A percentile compares a stretch with the other conserved stretches of the same genome.
These are phyloP conservation scores for Tachysurus vachellii DNA, from an alignment of 2,113 vertebrate genomes.

Conservation along the genomic window DNA sequence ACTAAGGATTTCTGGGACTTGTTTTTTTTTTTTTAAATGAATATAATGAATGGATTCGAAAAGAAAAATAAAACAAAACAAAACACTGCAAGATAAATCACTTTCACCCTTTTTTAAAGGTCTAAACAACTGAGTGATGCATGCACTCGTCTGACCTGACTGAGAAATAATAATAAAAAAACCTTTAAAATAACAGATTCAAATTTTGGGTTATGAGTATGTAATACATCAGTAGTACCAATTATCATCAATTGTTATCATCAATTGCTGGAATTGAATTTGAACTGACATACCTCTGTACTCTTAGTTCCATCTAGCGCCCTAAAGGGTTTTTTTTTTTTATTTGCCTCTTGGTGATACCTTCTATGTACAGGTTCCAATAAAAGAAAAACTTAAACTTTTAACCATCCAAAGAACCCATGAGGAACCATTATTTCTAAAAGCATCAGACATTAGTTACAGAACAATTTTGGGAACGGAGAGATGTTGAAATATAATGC, in stretches of 20 bases:
- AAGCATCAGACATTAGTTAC: background rate
- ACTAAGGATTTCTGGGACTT: constrained; percentile 54
- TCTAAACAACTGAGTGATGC: constrained; percentile 45
- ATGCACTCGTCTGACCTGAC: background rate
- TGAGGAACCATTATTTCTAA: background rate
- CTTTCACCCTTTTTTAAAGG: constrained; percentile 13
- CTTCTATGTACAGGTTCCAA: background rate
- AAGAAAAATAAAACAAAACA: constrained; percentile 31
- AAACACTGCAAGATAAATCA: constrained; percentile 44
- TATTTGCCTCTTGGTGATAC: background rate
- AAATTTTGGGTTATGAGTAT: background rate
- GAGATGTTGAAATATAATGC: constrained; percentile 56
- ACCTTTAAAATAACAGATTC: background rate
- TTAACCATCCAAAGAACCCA: background rate
- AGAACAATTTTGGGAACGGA: constrained; percentile 53
- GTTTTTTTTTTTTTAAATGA: constrained; percentile 37
- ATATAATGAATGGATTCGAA: constrained; percentile 48
- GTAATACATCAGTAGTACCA: constrained; percentile 12
- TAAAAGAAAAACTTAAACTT: background rate
- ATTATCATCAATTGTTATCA: background rate
- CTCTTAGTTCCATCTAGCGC: background rate
- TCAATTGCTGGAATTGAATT: constrained; percentile 9
- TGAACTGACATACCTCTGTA: background rate
- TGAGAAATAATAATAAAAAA: background rate
- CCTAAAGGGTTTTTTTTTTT: background rate